Evolutionary conservation across 2,113 vertebrate species (phyloP).

Genomic region (Chloroceryle aenea): DNA sequence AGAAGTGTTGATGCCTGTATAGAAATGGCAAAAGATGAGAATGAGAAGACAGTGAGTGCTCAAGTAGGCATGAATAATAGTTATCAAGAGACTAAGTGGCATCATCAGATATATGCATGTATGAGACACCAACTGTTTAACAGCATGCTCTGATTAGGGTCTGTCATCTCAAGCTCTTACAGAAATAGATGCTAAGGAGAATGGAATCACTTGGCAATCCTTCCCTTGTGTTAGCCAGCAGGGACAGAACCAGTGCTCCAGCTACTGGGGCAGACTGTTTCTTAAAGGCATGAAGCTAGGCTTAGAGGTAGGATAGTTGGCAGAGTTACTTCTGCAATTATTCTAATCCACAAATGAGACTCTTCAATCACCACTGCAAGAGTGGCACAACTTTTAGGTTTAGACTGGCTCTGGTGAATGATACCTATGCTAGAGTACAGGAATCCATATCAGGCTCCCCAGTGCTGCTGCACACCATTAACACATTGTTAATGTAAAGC

Average conservation of each 20-base stretch:
- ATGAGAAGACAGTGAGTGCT: neutral
- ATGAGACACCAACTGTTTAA: neutral
- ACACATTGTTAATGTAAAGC: neutral
- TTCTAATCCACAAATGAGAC: neutral
- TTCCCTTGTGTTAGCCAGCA: neutral
- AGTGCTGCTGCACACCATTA: neutral
- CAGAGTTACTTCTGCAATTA: neutral
- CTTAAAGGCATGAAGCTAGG: neutral
- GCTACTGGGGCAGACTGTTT: neutral
- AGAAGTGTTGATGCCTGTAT: neutral
- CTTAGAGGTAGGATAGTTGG: neutral
- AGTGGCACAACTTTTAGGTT: neutral
- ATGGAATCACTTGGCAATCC: neutral
- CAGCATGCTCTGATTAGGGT: neutral
- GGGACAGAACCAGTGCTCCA: neutral
- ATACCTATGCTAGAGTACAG: neutral
- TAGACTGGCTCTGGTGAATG: neutral
- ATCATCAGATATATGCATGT: neutral
- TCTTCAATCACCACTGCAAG: neutral
- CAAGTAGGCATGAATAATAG: neutral
- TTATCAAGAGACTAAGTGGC: neutral
- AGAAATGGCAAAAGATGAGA: neutral
- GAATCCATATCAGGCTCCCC: neutral
- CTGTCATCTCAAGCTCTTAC: neutral
- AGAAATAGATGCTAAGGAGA: neutral